Base-by-base conservation (phyloP, 2,113 vertebrate species). In the Myxocyprinus asiaticus region DNA sequence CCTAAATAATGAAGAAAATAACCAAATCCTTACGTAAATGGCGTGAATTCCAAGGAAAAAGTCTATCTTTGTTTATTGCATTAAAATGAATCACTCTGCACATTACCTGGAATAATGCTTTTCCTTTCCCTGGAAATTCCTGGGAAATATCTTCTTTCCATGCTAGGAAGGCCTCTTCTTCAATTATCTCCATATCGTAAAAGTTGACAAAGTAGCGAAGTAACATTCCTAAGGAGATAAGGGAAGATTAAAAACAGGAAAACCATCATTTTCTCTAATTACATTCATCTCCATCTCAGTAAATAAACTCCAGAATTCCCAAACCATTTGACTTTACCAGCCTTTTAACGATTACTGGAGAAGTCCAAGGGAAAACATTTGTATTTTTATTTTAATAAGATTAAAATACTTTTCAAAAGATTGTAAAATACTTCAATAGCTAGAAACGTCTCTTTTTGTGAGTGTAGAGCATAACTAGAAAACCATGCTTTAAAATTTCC, bases 101-200 rank as follows among this genome's bases (percentile, higher is more conserved):
- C 9, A 3, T 86, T 94, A 97, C 98, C 98, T 99, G 97, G 93
- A 99, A 99, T 91, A 99, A 94, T 89, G 98, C 96, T 94, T 99
- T 99, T 91, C 98, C 97, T 90, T 99, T 99, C 85, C 98, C 98
- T 88, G 98, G 97, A 94, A 98, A 98, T 88, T 99, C 97, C 93
- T 99, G 96, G 82, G 95, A 95, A 86, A 99, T 97, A 83, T 99
- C 98, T 95, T 99, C 98, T 95, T 99, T 99, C 97, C 98, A 99
- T 81, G 96, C 95, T 78, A 99, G 94, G 88, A 99, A 99, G 90
- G 98, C 97, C 94, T 99, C 98, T 93, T 99, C 98, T 94, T 99
- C 97, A 88, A 99, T 96, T 88, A 99, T 98, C 90, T 99, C 98
- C 96, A 99, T 97, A 84, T 99, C 98, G 82, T 99, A 99, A 82